Base-by-base conservation (phyloP, 2,888 invertebrate genomes). In the Vannuccia rotundouncinata region DNA sequence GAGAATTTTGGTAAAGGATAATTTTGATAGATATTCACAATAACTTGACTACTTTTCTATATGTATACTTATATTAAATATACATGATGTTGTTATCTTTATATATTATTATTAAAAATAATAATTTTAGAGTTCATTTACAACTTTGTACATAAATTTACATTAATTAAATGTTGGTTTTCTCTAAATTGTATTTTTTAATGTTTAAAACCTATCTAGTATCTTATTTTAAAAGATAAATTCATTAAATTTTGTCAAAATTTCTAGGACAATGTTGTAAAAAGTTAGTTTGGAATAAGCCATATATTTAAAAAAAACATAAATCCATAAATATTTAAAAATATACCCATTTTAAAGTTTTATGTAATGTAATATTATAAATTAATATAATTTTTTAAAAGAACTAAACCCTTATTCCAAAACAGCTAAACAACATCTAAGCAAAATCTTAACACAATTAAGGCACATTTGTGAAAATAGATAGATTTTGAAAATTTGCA, bases 1-100 rank as follows among this genome's bases (percentile, higher is more conserved):
- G 66, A 66, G 66, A 66, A 66, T 66, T 66, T n/a, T 66, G 66
- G 66, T 22, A 66, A 66, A 27, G 22, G 66, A 66, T 17, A 66
- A 66, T 66, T 66, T 66, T 66, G 66, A 66, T 66, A 66, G 66
- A 22, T 66, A 66, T 66, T 66, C 66, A 66, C 66, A 22, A 66
- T 66, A 66, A 66, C 66, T 22, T 66, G 66, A 66, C 66, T 66
- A 66, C 66, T 66, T 66, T 66, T n/a, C n/a, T 66, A 66, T 66
- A 45, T 45, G 5, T 66, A 66, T 66, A 66, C 66, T 66, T 66
- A 22, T 66, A 66, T 66, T 66, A 66, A 66, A 66, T 66, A 66
- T 66, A 66, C 22, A 66, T 66, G 5, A 66, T 66, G 66, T 66
- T 66, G 66, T 22, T 66, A 66, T 66, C 66, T 66, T 66, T n/a